phyloP scores from a whole-genome alignment of 2,797 vertebrate genomes.

The Geotria australis region DNA sequence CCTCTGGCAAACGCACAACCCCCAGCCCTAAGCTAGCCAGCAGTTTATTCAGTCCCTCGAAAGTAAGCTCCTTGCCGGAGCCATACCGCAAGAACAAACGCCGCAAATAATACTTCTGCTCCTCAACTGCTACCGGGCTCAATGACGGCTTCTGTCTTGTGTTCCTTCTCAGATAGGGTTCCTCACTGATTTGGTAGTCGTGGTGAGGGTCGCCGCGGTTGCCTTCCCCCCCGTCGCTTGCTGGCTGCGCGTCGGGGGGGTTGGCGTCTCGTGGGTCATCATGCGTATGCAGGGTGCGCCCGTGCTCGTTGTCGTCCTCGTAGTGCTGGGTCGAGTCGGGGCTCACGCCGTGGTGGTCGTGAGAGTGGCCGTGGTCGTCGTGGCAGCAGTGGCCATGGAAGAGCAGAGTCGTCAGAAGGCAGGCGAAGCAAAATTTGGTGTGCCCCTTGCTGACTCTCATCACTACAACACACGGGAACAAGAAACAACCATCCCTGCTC shows the following conservation, averaged over 20 bases:
- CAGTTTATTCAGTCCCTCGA: conserved; percentile 56
- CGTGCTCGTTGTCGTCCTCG: not conserved
- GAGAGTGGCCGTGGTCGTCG: conserved; percentile 20
- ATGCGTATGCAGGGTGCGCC: not conserved
- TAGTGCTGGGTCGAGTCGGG: not conserved
- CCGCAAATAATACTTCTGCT: conserved; percentile 67
- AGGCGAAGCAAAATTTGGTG: conserved; percentile 85
- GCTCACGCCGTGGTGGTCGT: not conserved
- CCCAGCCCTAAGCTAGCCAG: conserved; percentile 44
- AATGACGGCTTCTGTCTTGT: not conserved
- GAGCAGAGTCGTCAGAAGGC: conserved; percentile 71
- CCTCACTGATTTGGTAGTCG: not conserved
- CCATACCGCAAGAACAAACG: conserved; percentile 62
- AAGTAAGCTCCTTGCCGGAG: conserved; percentile 45
- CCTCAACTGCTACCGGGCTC: conserved; percentile 3
- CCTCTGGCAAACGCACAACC: too few species aligned
- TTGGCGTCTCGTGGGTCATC: not conserved
- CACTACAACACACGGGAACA: too few species aligned
- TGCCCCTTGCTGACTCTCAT: conserved; percentile 8
- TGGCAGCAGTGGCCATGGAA: conserved; percentile 66
- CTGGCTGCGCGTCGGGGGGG: not conserved
- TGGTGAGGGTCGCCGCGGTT: not conserved
- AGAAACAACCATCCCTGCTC: too few species aligned
- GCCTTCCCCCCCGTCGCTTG: not conserved
- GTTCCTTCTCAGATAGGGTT: not conserved